Evolutionary conservation across 2,888 invertebrate species (phyloP).

Genomic region (Drosophila mettleri): DNA sequence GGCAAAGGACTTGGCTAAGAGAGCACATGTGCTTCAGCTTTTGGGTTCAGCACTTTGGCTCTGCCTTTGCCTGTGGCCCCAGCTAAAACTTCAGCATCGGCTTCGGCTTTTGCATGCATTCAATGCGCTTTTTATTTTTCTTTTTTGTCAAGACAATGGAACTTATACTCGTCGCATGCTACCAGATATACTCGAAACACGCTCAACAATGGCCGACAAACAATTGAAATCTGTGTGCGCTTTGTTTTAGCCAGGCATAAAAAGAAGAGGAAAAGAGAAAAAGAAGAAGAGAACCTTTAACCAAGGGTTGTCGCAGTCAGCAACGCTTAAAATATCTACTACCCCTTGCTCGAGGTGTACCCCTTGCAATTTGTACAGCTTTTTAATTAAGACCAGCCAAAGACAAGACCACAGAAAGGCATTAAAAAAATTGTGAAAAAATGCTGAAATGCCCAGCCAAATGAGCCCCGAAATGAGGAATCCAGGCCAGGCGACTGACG

Average conservation of each 20-base stretch:
- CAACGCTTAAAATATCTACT: slow-evolving; percentile 4
- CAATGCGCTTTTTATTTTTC: slow-evolving; percentile 58
- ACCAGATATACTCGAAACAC: slow-evolving; percentile 62
- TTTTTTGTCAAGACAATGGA: slow-evolving; percentile 62
- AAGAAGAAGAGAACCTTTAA: slow-evolving; percentile 9
- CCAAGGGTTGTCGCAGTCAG: slow-evolving; percentile 48
- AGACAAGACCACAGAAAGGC: slow-evolving; percentile 58
- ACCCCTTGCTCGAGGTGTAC: neutral
- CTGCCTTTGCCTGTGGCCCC: neutral
- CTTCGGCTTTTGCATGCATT: slow-evolving; percentile 44
- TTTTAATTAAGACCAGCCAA: slow-evolving; percentile 73
- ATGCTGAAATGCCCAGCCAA: slow-evolving; percentile 49
- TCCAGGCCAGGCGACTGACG: slow-evolving; percentile 64
- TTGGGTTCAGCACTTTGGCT: slow-evolving; percentile 15
- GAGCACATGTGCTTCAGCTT: slow-evolving; percentile 29
- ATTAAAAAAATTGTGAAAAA: slow-evolving; percentile 11
- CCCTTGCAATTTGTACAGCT: slow-evolving; percentile 67
- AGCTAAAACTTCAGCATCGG: neutral
- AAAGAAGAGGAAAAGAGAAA: neutral
- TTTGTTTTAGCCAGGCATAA: slow-evolving; percentile 70
- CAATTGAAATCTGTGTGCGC: slow-evolving; percentile 79
- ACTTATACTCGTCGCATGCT: slow-evolving; percentile 64
- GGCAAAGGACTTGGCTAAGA: slow-evolving; percentile 11
- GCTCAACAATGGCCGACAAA: slow-evolving; percentile 74
- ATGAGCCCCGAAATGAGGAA: slow-evolving; percentile 56